Conservation (phyloP, 2,113 vertebrate genomes). For the Scophthalmus maximus region DNA sequence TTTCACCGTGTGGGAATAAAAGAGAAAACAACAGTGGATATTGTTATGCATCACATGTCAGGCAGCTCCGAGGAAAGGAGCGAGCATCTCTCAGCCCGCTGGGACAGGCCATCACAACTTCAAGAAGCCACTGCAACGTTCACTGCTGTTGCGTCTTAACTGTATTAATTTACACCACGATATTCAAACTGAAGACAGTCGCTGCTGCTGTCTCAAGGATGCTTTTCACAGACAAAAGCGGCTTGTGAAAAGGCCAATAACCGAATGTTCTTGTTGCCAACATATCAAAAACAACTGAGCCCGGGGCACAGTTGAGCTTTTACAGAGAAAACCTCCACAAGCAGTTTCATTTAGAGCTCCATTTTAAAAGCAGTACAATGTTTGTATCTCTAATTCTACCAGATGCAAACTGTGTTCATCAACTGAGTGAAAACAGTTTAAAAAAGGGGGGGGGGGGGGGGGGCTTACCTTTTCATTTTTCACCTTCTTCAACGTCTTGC, state of each 20-base stretch:
- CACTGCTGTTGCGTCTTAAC: neutral
- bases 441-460: slow-evolving; percentile 11
- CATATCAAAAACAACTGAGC: neutral
- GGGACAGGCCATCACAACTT: slow-evolving; percentile 33
- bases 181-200: slow-evolving; percentile 32
- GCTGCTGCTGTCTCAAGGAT: slow-evolving; percentile 22
- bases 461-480: slow-evolving; percentile 97
- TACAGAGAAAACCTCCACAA: neutral
- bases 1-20: slow-evolving; percentile 54
- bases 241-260: neutral
- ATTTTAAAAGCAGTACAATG: neutral
- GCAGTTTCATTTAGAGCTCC: neutral
- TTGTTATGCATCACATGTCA: slow-evolving; percentile 64
- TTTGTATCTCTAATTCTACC: neutral
- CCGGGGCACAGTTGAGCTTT: neutral
- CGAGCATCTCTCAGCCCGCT: slow-evolving; percentile 37
- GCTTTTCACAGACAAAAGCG: neutral
- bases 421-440: neutral
- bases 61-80: slow-evolving; percentile 39
- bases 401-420: no score
- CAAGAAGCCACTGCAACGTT: slow-evolving; percentile 3
- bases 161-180: neutral
- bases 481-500: slow-evolving; percentile 94
- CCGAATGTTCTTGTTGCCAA: neutral
- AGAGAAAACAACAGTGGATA: slow-evolving; percentile 49